Conservation (phyloP, 2,113 vertebrate species). For the Ammodytes dubius region DNA sequence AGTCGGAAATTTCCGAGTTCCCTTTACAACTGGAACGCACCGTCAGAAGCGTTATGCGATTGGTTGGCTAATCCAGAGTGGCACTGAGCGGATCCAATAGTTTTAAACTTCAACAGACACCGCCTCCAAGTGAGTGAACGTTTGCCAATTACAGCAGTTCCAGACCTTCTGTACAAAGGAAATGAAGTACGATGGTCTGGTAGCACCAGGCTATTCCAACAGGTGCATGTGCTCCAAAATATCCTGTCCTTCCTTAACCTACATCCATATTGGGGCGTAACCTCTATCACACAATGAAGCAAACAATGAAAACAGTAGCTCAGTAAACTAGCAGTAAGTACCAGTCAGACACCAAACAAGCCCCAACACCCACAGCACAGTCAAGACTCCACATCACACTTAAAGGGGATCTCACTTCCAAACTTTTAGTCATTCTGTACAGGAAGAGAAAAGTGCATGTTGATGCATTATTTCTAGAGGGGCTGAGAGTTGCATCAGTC, state of each 20-base stretch:
- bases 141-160: too few species aligned
- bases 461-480: conserved; percentile 64
- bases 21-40: too few species aligned
- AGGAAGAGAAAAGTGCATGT: conserved; percentile 67
- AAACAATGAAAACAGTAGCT: conserved; percentile 12
- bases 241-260: not conserved
- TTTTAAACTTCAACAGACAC: too few species aligned
- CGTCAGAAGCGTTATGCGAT: too few species aligned
- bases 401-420: conserved; percentile 45
- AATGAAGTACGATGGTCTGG: too few species aligned
- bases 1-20: too few species aligned
- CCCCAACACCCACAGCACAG: conserved; percentile 3
- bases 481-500: conserved; percentile 78
- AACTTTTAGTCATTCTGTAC: conserved; percentile 64
- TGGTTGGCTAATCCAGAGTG: too few species aligned
- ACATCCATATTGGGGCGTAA: conserved; percentile 3
- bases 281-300: conserved; percentile 8
- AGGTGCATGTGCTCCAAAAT: not conserved
- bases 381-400: conserved; percentile 38
- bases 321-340: conserved; percentile 8
- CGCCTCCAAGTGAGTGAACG: too few species aligned
- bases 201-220: too few species aligned
- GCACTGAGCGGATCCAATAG: too few species aligned
- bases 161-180: too few species aligned
- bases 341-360: conserved; percentile 32